Base-by-base conservation (phyloP, 2,888 invertebrate species). In the Lasioglossum zephyrum region DNA sequence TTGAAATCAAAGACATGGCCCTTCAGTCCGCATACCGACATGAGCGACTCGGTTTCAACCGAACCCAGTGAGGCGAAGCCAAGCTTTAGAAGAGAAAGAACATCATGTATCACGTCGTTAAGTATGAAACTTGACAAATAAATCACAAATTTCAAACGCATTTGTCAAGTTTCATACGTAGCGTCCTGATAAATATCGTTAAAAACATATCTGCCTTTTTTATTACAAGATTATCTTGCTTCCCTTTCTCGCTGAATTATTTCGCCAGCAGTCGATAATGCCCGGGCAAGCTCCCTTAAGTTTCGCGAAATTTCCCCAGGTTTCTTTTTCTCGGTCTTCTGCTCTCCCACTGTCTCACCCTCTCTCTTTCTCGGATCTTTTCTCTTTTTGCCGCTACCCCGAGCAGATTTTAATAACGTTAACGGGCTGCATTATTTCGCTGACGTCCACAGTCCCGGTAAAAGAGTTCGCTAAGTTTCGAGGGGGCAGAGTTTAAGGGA, bases 381-480 rank as follows among this genome's bases (percentile, higher is more conserved):
- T 60, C 26, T 60, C 53, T 53, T n/a, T n/a, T 57, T 11, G n/a
- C 57, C 57, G n/a, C 9, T 57, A 57, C 57, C 8, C 11, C 57
- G n/a, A 57, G 57, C n/a, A n/a, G 31, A 3, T 63, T 69, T 69
- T 69, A 69, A 66, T 66, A 66, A 36, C 66, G 36, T 36, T 36
- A 66, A 66, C 66, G 66, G 66, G 22, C 22, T 8, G 36, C 66
- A 66, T 66, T 66, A 66, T 66, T 66, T 66, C 66, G 66, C 66
- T 36, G 66, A 36, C 66, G 66, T 66, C 8, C 66, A 36, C 66
- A 66, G 66, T 36, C 36, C 31, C 31, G 31, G 63, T 6, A 2
- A 63, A 66, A 36, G 66, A 66, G 66, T 66, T 66, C 66, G 9
- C 66, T 8, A 36, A 66, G 66, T 66, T 66, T 66, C 36, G 36